These are phyloP conservation scores for Diorhabda sublineata DNA, from an alignment of 1,140 invertebrate species.

Conservation along the genomic window DNA sequence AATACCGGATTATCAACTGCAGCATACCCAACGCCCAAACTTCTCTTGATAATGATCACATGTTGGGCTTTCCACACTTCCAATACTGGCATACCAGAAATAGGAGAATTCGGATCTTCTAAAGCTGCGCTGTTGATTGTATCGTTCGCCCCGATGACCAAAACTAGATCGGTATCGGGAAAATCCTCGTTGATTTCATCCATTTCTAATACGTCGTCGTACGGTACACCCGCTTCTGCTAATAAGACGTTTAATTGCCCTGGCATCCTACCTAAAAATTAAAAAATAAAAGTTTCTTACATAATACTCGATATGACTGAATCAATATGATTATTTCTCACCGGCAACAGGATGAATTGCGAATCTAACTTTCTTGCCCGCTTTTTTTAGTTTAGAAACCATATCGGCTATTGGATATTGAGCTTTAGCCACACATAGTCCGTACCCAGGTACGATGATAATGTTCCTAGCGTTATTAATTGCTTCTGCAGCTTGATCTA, in stretches of 20 bases:
- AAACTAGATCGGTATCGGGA: constrained; percentile 74
- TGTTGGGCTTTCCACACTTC: constrained; percentile 82
- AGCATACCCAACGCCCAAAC: constrained; percentile 55
- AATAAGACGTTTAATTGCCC: constrained; percentile 88
- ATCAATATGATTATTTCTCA: constrained; percentile 34
- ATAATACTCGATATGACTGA: too few species aligned
- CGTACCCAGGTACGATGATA: constrained; percentile 88
- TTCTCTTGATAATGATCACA: constrained; percentile 88
- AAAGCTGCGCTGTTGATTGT: constrained; percentile 89
- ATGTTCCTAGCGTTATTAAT: constrained; percentile 77
- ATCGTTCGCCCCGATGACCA: constrained; percentile 90
- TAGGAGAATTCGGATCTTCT: constrained; percentile 86
- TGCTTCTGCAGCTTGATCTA: constrained; percentile 71
- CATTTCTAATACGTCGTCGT: constrained; percentile 91
- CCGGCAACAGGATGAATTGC: constrained; percentile 90
- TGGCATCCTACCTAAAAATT: constrained; percentile 73
- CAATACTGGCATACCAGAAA: constrained; percentile 91
- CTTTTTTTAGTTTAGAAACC: constrained; percentile 64
- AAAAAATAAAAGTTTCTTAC: not conserved
- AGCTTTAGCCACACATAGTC: constrained; percentile 86
- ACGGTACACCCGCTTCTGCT: constrained; percentile 88
- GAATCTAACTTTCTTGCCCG: constrained; percentile 82
- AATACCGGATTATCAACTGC: too few species aligned
- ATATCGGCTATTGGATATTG: constrained; percentile 91
- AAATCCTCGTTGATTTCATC: constrained; percentile 92